Evolutionary conservation across 2,797 vertebrate genomes (phyloP), one percentile per base, ranked within the genome.

Genomic region (Melanotaenia pygmaea): DNA sequence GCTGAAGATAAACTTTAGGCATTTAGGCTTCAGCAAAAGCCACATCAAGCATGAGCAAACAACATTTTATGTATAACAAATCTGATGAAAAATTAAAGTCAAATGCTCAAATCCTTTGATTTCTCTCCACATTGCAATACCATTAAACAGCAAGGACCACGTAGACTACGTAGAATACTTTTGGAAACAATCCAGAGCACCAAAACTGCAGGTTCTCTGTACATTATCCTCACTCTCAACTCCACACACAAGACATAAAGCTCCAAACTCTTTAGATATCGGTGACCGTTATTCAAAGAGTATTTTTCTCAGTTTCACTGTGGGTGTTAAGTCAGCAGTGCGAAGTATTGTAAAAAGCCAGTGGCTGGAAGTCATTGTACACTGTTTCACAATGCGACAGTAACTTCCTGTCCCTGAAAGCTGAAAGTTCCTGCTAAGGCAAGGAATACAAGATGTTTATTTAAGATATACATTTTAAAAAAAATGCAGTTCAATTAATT

Each of bases 331-430:
- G 54, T 61, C 73, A 79, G 68, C 76, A 65, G 67, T 20, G 40
- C 68, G 47, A 65, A 65, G 64, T 61, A 22, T 32, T 30, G 58
- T 30, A 67, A 68, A 64, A 84, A 79, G 72, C 37, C 67, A 78
- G 60, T 76, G 64, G 79, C 80, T 83, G 77, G 76, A 82, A 83
- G 82, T 83, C 75, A 35, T 83, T 80, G 72, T 72, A 73, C 72
- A 76, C 79, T 54, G 28, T 66, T 72, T 62, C 61, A 14, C 71
- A 65, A 71, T 47, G 59, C 54, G 64, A 70, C 51, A 61, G 59
- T 51, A 86, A 88, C 80, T 85, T 83, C 71, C 74, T 82, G 77
- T 72, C 69, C 40, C 51, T n/a, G 20, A 47, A 47, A n/a, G 20
- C 45, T 30, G 28, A 30, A 30, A 5, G 28, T 30, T n/a, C 8